Conservation (phyloP, 2,888 invertebrate genomes). For the Eremobia ochroleuca region DNA sequence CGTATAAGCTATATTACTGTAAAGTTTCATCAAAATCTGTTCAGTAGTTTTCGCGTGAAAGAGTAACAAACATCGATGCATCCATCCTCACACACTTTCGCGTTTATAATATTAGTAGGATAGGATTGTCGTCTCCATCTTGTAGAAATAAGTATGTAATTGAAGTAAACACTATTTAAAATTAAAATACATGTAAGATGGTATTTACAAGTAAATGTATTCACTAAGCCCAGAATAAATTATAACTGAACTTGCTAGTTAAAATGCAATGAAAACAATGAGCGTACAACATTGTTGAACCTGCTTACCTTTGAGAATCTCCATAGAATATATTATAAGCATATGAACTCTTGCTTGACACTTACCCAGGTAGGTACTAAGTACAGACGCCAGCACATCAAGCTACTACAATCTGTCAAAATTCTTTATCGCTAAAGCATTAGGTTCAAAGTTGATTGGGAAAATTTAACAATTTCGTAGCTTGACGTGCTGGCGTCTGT, state of each 20-base stretch:
- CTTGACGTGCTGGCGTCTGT: no score
- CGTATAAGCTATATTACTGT: no score
- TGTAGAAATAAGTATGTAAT: neutral
- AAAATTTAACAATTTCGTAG: no score
- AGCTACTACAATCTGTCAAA: no score
- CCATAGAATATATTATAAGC: neutral
- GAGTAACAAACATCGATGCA: no score
- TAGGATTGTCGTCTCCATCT: neutral
- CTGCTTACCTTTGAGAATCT: slow-evolving; percentile 6
- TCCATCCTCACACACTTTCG: no score
- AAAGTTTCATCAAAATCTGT: no score
- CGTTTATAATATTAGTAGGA: no score
- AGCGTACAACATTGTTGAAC: neutral
- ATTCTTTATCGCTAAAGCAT: no score
- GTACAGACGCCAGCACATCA: no score
- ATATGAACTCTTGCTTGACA: neutral
- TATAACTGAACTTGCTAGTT: slow-evolving; percentile 12
- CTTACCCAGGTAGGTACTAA: neutral
- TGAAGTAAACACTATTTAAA: neutral
- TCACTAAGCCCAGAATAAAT: slow-evolving; percentile 8
- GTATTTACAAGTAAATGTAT: slow-evolving; percentile 17
- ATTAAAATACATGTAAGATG: neutral
- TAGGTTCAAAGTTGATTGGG: no score
- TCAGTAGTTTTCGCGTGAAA: no score
- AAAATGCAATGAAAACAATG: slow-evolving; percentile 31